Conservation (phyloP, 2,888 invertebrate genomes). For the Gari tellinella region DNA sequence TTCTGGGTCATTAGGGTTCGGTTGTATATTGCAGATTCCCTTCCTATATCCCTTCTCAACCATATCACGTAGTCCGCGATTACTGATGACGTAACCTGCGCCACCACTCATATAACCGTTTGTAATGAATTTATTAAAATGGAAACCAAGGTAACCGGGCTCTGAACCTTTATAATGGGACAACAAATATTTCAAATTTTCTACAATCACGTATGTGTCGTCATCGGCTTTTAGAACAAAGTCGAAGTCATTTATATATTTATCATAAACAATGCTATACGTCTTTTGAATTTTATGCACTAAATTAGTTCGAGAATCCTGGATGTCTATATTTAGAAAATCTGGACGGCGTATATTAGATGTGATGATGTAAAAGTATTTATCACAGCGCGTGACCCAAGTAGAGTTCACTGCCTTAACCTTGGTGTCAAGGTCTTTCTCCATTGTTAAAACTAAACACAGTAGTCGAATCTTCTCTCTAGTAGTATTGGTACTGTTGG, state of each 20-base stretch:
- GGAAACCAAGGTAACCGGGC: conserved; percentile 90
- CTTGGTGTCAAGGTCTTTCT: conserved; percentile 93
- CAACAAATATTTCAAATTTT: conserved; percentile 96
- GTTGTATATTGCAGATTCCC: conserved; percentile 88
- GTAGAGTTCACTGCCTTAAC: conserved; percentile 96
- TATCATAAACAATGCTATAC: conserved; percentile 93
- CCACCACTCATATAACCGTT: conserved; percentile 85
- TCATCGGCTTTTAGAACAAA: conserved; percentile 99
- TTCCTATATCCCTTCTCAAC: conserved; percentile 89
- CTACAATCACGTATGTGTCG: conserved; percentile 98
- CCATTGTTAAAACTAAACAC: conserved; percentile 98
- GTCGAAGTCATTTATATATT: conserved; percentile 93
- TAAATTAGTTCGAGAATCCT: conserved; percentile 94
- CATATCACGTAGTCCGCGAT: conserved; percentile 90
- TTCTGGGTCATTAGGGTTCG: conserved; percentile 87
- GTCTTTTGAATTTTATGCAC: conserved; percentile 99
- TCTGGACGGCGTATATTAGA: conserved; percentile 86
- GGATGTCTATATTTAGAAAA: conserved; percentile 87
- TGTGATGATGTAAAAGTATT: conserved; percentile 84
- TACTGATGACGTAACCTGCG: conserved; percentile 92
- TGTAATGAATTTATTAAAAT: conserved; percentile 72
- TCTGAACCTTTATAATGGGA: conserved; percentile 89
- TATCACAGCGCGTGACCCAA: conserved; percentile 93
- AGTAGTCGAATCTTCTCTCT: conserved; percentile 87
- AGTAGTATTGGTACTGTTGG: too few relatives aligned